Evolutionary conservation across 2,888 invertebrate species (phyloP), one percentile per base, ranked within the genome.

Genomic region (Ecliptopera silaceata): DNA sequence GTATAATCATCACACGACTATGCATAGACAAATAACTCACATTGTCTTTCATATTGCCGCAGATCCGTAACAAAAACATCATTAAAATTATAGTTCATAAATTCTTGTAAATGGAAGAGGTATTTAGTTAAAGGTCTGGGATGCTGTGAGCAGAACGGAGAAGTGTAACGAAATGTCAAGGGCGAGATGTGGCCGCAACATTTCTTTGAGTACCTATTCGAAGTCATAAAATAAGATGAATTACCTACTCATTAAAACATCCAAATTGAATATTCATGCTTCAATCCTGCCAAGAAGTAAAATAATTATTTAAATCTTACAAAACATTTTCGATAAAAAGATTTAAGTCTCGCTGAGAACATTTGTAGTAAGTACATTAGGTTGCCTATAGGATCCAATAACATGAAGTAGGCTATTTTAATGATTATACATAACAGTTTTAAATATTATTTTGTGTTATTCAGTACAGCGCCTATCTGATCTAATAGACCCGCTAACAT

Each of bases 91-190:
- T 52, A 53, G 58, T 46, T 57, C 59, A 69, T 66, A 60, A 68
- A 69, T 70, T 67, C 55, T 59, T 70, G 65, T 69, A 56, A 66
- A 70, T 67, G 66, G 63, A 65, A 70, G 71, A 56, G 44, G 70
- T 69, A 71, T 76, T 71, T 68, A 68, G 60, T 64, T 71, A 77
- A 76, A 77, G 75, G 77, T 74, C 72, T 70, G 69, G 67, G 74
- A 75, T 72, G 74, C 68, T 69, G 68, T 68, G 67, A 69, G 62
- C 20, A 39, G 18, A 71, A 73, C 66, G 74, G 67, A 80, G 79
- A 78, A 79, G 72, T 76, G 76, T 75, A 76, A 74, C 71, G 52
- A 85, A 86, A 86, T 86, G 86, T 84, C 86, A 86, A 84, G 86
- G 86, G 68, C 79, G 69, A 63, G 64, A 59, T 71, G 59, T 43